Conservation (phyloP, 2,113 vertebrate species). For the Tenrec ecaudatus region DNA sequence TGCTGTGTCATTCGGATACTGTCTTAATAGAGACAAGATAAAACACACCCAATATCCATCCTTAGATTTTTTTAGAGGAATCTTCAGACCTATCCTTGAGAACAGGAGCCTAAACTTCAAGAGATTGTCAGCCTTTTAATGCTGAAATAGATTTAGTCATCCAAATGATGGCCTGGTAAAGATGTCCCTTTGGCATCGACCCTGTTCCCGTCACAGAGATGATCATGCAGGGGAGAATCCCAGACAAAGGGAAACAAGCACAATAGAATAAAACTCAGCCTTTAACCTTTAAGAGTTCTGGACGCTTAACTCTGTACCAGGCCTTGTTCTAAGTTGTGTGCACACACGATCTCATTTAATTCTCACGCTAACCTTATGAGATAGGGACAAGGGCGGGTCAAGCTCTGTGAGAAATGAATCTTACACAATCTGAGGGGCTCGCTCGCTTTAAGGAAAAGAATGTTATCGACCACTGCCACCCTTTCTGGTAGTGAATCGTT, state of each 20-base stretch:
- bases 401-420: neutral
- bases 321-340: neutral
- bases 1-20: neutral
- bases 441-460: constrained; percentile 20
- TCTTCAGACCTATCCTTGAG: neutral
- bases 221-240: neutral
- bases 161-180: neutral
- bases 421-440: neutral
- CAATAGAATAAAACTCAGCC: neutral
- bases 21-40: constrained; percentile 16
- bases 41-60: neutral
- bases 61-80: neutral
- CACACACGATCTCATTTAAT: neutral
- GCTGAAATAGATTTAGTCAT: neutral
- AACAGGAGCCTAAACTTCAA: neutral
- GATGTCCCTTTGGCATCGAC: neutral
- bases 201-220: neutral
- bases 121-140: neutral
- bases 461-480: neutral
- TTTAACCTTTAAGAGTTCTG: neutral
- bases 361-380: neutral
- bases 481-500: too few species aligned
- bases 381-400: neutral
- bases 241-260: neutral
- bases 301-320: neutral